Base-by-base conservation (phyloP, 2,113 vertebrate genomes). In the Strigops habroptila region DNA sequence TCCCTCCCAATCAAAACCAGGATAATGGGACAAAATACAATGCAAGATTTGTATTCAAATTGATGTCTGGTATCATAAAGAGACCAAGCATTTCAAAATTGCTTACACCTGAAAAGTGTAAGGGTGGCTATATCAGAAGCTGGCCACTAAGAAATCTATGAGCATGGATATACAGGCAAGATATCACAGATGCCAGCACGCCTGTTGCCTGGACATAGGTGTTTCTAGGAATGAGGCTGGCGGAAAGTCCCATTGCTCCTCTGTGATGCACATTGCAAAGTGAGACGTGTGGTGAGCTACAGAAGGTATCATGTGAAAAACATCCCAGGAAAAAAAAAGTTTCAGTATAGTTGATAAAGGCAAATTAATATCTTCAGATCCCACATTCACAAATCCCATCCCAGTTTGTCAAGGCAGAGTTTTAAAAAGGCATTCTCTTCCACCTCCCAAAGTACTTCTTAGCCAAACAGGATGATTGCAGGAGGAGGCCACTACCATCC, bases 141-240 rank as follows among this genome's bases (percentile, higher is more conserved):
- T 80, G 73, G 8, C 1, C 48, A 30, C 35, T 25, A 65, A 24
- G 35, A 68, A 64, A 69, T 33, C 17, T 18, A 37, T 14, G n/a
- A 67, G 4, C 39, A 28, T 1, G 0, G 27, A 27, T 35, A 49
- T 27, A 11, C 2, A 31, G 24, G 10, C 5, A 59, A 71, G 37
- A 14, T 63, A 27, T 6, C 31, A 39, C 8, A 41, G 27, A 55
- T 41, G 14, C 2, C 35, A 55, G 5, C 10, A 39, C 3, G 27
- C 53, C 6, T 64, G 4, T 46, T 0, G 1, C 7, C 21, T 10
- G 24, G n/a, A 49, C 3, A 8, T 3, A 19, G 1, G 5, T 37
- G 2, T 60, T 83, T 71, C 63, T 69, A 35, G 48, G 80, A 76
- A 60, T 15, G 14, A 69, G 18, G 39, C 5, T 1, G 7, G 9